Evolutionary conservation across 2,113 vertebrate genomes (phyloP), one percentile per base, ranked within the genome.

Genomic region (Rhabdomys dilectus): DNA sequence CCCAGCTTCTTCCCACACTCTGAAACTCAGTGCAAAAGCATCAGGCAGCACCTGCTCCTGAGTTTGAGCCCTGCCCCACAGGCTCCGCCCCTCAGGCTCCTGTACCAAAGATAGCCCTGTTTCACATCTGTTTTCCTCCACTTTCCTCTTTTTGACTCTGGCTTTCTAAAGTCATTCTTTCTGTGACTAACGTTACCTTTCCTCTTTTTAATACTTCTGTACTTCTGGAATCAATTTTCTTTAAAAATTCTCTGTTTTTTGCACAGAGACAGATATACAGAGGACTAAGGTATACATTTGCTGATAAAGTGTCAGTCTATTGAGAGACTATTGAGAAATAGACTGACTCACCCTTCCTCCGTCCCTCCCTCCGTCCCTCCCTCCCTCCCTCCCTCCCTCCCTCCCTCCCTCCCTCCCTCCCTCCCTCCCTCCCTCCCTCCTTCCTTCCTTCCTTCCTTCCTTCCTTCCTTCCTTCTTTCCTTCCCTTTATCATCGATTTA

Each of bases 181-280:
- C 72, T 94, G 34, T 77, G 77, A 82, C 34, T 7, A 86, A 39
- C 24, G 31, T 72, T 34, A 26, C 13, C 3, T 21, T 64, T 58
- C 36, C 1, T 21, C 39, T n/a, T 68, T 92, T 64, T 80, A 72
- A 36, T 76, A 24, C 31, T 86, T 4, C 42, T 9, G 26, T 92
- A 45, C 29, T 22, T 90, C 42, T 77, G 64, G 64, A 92, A 42
- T 56, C 22, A 76, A 58, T 91, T 96, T 85, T 26, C 17, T 93
- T 78, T 89, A 81, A 81, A 94, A 58, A 66, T 88, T 95, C 13
- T 75, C 72, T 94, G 70, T 73, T 95, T 91, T 48, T 91, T 96
- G n/a, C 45, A 62, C 56, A 56, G 76, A 70, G 24, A 13, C 1
- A 93, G 80, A 91, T 60, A 72, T 12, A 66, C 2, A 29, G 42